Evolutionary conservation across 2,888 invertebrate genomes (phyloP).

Genomic region (Heliconius sara): DNA sequence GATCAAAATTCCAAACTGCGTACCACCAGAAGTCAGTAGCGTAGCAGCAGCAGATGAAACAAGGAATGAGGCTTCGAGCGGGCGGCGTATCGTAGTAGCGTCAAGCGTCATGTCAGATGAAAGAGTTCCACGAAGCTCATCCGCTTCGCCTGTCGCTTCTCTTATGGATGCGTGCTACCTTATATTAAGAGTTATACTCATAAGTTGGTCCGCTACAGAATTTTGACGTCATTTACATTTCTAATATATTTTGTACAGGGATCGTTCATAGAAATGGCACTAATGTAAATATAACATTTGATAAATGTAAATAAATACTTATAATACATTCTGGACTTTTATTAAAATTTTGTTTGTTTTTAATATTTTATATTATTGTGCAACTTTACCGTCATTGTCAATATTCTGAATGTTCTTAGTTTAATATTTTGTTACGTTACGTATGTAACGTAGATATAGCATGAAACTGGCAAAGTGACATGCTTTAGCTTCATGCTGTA

Average conservation of each 20-base stretch:
- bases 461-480: too few species aligned
- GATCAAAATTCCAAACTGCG: constrained; percentile 74
- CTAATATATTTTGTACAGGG: constrained; percentile 49
- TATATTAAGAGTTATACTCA: constrained; percentile 29
- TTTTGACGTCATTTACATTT: constrained; percentile 43
- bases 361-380: not conserved
- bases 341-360: constrained; percentile 26
- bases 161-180: constrained; percentile 49
- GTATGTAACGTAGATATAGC: too few species aligned
- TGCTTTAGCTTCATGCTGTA: too few species aligned
- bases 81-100: constrained; percentile 85
- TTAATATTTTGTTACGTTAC: too few species aligned
- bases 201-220: constrained; percentile 23
- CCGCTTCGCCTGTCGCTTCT: constrained; percentile 57
- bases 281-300: constrained; percentile 51
- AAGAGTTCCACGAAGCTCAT: constrained; percentile 68
- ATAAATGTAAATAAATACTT: constrained; percentile 51
- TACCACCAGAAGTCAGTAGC: constrained; percentile 81
- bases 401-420: not conserved
- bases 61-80: constrained; percentile 70
- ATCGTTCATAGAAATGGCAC: constrained; percentile 51
- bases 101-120: constrained; percentile 88
- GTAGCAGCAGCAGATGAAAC: constrained; percentile 70
- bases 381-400: not conserved
- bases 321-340: constrained; percentile 34